A percentile compares a stretch with the other conserved stretches of the same genome.
Evolutionary conservation across 2,797 vertebrate species (phyloP).

Genomic region (Danio choprae): DNA sequence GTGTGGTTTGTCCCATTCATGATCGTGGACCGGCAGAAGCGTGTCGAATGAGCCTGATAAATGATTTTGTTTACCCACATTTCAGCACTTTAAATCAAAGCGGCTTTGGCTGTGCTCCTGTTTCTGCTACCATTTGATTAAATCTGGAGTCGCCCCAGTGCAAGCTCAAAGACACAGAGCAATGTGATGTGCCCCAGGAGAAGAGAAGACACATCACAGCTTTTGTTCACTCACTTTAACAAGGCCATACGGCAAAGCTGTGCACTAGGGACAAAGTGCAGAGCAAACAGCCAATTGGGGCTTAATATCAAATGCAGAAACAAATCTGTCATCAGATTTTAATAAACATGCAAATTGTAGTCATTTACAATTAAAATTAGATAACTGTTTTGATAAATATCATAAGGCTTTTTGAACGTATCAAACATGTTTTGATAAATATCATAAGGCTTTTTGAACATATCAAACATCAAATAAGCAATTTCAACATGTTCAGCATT

Average conservation of each 20-base stretch:
- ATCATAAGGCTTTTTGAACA: no score
- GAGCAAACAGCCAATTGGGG: slow-evolving; percentile 52
- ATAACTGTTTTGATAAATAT: no score
- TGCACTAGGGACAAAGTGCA: slow-evolving; percentile 61
- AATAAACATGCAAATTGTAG: no score
- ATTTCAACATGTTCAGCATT: no score
- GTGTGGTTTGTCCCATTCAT: slow-evolving; percentile 59
- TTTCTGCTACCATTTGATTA: slow-evolving; percentile 62
- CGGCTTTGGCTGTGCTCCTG: slow-evolving; percentile 58
- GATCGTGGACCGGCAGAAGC: slow-evolving; percentile 57
- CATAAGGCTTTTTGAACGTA: no score
- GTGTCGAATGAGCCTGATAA: slow-evolving; percentile 63
- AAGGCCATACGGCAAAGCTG: slow-evolving; percentile 60
- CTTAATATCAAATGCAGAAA: no score
- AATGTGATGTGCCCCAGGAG: slow-evolving; percentile 50
- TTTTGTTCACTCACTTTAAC: slow-evolving; percentile 62
- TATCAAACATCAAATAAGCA: no score
- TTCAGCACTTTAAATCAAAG: slow-evolving; percentile 66
- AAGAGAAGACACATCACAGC: slow-evolving; percentile 56
- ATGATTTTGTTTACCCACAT: slow-evolving; percentile 68
- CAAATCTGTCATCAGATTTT: no score
- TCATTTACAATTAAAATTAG: no score
- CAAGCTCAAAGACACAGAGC: slow-evolving; percentile 54
- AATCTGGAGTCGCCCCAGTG: slow-evolving; percentile 61
- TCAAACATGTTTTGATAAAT: no score